A percentile compares a stretch with the other conserved stretches of the same genome.
These are phyloP conservation scores for Neoascia interrupta DNA, from an alignment of 2,888 invertebrate genomes.

Conservation along the genomic window DNA sequence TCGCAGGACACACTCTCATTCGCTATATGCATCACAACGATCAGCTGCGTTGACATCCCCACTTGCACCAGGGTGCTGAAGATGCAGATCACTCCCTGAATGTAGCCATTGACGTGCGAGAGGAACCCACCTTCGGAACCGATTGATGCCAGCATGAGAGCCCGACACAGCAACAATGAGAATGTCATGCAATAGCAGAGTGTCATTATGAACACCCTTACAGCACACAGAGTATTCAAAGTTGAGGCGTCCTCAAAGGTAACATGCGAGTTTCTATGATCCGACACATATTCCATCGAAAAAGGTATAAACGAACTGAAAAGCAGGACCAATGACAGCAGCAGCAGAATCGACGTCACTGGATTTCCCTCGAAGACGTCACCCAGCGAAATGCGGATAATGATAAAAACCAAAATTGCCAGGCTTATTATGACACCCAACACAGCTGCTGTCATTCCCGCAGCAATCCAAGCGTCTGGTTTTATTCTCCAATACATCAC, in stretches of 20 bases:
- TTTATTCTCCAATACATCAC: slow-evolving; percentile 80
- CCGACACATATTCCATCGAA: slow-evolving; percentile 80
- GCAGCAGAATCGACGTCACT: slow-evolving; percentile 80
- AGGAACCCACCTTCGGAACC: slow-evolving; percentile 85
- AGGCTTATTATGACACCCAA: slow-evolving; percentile 84
- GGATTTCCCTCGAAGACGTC: slow-evolving; percentile 86
- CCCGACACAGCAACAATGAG: slow-evolving; percentile 83
- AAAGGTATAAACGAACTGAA: slow-evolving; percentile 81
- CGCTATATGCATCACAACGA: slow-evolving; percentile 79
- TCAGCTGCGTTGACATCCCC: slow-evolving; percentile 81
- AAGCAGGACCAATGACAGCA: slow-evolving; percentile 80
- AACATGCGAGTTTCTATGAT: slow-evolving; percentile 77
- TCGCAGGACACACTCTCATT: slow-evolving; percentile 80
- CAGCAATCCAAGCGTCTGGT: slow-evolving; percentile 82
- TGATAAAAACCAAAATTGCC: slow-evolving; percentile 84
- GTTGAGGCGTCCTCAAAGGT: slow-evolving; percentile 78
- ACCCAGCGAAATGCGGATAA: slow-evolving; percentile 83
- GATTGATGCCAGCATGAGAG: slow-evolving; percentile 84
- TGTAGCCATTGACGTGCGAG: slow-evolving; percentile 86
- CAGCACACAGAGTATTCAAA: slow-evolving; percentile 81
- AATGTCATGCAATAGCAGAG: slow-evolving; percentile 84
- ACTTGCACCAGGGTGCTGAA: slow-evolving; percentile 84
- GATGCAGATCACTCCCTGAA: slow-evolving; percentile 84
- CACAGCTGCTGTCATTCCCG: slow-evolving; percentile 84
- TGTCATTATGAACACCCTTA: slow-evolving; percentile 82